Percentiles rank a stretch among this genome's conserved stretches.
Conservation (phyloP, 2,797 vertebrate genomes). For the Falco naumanni region DNA sequence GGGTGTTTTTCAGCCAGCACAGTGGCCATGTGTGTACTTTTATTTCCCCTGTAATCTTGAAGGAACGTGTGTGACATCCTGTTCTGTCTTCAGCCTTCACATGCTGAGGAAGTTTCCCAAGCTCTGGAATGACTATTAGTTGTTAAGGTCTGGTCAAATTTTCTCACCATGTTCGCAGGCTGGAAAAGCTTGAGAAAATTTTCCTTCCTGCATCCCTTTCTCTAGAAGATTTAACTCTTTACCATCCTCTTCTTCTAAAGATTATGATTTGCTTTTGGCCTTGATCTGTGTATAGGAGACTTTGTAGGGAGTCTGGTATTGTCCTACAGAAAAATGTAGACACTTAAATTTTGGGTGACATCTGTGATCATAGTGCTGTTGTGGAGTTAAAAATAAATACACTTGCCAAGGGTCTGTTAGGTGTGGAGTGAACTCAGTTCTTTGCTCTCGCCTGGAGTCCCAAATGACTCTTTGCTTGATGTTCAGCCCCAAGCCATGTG, state of each 20-base stretch:
- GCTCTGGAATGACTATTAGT: background rate
- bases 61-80: slow-evolving; percentile 37
- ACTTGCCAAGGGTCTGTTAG: background rate
- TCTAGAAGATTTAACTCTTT: slow-evolving; percentile 31
- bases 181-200: slow-evolving; percentile 60
- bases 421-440: background rate
- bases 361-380: background rate
- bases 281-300: background rate
- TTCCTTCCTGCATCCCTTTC: background rate
- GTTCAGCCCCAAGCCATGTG: background rate
- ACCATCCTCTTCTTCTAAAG: background rate
- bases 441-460: background rate
- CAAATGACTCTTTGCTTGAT: background rate
- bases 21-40: background rate
- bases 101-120: slow-evolving; percentile 52
- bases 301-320: background rate
- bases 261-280: background rate
- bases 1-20: background rate
- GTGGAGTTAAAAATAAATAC: background rate
- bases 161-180: slow-evolving; percentile 19
- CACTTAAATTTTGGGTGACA: background rate
- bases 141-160: slow-evolving; percentile 7
- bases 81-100: background rate
- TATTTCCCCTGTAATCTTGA: background rate
- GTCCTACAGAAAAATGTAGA: background rate